These are phyloP conservation scores for Basileuterus tristriatus DNA, from an alignment of 2,797 vertebrate genomes.

Conservation along the genomic window DNA sequence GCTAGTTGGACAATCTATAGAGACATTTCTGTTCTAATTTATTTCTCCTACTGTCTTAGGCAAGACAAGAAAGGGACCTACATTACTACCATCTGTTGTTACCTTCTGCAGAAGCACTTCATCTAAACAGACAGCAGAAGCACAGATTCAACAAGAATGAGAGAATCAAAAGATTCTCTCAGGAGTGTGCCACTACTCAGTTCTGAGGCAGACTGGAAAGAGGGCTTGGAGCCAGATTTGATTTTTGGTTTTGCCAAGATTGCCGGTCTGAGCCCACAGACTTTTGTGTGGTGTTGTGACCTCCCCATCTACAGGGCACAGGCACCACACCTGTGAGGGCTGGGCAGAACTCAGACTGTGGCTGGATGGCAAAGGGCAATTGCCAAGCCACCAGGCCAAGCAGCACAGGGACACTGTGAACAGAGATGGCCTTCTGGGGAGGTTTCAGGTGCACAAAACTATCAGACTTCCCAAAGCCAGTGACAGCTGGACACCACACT, in stretches of 20 bases:
- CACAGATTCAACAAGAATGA: neutral
- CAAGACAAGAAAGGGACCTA: neutral
- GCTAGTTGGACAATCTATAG: neutral
- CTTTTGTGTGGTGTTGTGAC: neutral
- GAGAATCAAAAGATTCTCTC: neutral
- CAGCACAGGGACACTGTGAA: neutral
- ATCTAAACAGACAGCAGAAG: neutral
- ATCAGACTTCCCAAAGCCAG: neutral
- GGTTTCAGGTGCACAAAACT: neutral
- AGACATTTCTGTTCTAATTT: neutral
- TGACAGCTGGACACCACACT: neutral
- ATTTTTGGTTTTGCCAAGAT: neutral
- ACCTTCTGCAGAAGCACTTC: neutral
- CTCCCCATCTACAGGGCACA: neutral
- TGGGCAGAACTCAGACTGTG: neutral
- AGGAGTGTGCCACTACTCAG: neutral
- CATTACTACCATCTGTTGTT: constrained; percentile 15
- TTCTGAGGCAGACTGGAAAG: neutral
- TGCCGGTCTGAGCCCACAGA: neutral
- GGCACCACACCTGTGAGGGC: neutral
- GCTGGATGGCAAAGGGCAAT: neutral
- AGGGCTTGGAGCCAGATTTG: neutral
- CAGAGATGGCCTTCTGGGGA: neutral
- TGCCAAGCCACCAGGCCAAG: neutral
- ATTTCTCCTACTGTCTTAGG: neutral